Percentiles rank a stretch among this genome's conserved stretches.
These are phyloP conservation scores for Cataglyphis rosenhaueri DNA, from an alignment of 2,888 invertebrate genomes.

Conservation along the genomic window DNA sequence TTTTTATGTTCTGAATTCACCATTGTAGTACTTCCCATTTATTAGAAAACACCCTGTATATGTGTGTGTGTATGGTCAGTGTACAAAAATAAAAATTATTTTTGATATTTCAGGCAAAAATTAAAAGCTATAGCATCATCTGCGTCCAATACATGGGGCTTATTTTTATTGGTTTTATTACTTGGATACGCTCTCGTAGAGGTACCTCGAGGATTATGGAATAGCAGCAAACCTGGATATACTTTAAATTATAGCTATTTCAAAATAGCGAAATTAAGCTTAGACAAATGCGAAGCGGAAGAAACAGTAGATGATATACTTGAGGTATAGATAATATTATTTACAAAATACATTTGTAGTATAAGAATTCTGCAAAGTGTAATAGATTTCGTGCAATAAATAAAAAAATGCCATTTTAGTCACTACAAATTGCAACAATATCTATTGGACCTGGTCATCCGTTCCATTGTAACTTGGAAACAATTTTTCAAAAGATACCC, in stretches of 20 bases:
- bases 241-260: conserved; percentile 95
- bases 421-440: conserved; percentile 93
- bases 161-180: conserved; percentile 96
- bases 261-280: conserved; percentile 96
- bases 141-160: conserved; percentile 99
- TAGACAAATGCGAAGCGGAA: conserved; percentile 98
- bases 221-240: conserved; percentile 94
- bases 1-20: too few species aligned
- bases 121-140: conserved; percentile 98
- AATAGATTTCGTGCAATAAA: neutral
- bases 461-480: conserved; percentile 93
- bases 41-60: neutral
- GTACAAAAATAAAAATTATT: neutral
- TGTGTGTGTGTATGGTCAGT: neutral
- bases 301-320: conserved; percentile 98
- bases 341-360: neutral
- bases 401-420: conserved; percentile 86
- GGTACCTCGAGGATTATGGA: conserved; percentile 96
- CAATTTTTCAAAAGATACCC: conserved; percentile 95
- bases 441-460: conserved; percentile 92
- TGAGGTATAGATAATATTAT: conserved; percentile 88
- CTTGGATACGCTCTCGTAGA: conserved; percentile 98
- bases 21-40: too few species aligned
- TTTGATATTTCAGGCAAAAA: conserved; percentile 88
- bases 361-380: neutral